Conservation (phyloP, 2,113 vertebrate species). For the Tiliqua scincoides region DNA sequence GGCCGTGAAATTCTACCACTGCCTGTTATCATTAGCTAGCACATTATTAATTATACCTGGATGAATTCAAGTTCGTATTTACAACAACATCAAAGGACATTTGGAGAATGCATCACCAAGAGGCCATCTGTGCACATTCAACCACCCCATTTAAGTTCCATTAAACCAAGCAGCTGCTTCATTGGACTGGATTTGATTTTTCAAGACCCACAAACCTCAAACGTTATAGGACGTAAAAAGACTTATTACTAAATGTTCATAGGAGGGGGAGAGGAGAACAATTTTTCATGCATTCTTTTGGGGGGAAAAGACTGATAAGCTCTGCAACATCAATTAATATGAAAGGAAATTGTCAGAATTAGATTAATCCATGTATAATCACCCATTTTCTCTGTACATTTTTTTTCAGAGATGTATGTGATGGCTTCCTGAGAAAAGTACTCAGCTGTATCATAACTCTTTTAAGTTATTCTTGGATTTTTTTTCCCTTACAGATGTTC, state of each 20-base stretch:
- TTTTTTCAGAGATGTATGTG: conserved; percentile 1
- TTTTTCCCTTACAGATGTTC: neutral
- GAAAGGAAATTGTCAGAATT: conserved; percentile 39
- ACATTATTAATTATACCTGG: conserved; percentile 58
- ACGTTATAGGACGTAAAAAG: conserved; percentile 43
- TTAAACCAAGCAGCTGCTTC: conserved; percentile 61
- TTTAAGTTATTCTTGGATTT: neutral
- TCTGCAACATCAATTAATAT: conserved; percentile 19
- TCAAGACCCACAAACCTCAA: conserved; percentile 36
- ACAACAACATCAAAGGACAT: conserved; percentile 63
- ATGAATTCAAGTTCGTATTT: conserved; percentile 67
- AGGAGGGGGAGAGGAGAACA: conserved; percentile 32
- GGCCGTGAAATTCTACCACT: neutral
- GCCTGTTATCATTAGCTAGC: conserved; percentile 29
- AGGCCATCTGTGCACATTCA: conserved; percentile 67
- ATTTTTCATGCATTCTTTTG: conserved; percentile 31
- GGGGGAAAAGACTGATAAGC: neutral
- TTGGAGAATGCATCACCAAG: conserved; percentile 57
- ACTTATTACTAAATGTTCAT: conserved; percentile 40
- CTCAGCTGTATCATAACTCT: neutral
- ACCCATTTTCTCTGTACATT: conserved; percentile 3
- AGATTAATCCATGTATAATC: conserved; percentile 41
- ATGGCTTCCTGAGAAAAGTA: neutral
- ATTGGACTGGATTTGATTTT: conserved; percentile 51
- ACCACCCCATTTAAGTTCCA: conserved; percentile 55